phyloP scores from a whole-genome alignment of 2,113 vertebrate genomes.

The Tursiops truncatus region DNA sequence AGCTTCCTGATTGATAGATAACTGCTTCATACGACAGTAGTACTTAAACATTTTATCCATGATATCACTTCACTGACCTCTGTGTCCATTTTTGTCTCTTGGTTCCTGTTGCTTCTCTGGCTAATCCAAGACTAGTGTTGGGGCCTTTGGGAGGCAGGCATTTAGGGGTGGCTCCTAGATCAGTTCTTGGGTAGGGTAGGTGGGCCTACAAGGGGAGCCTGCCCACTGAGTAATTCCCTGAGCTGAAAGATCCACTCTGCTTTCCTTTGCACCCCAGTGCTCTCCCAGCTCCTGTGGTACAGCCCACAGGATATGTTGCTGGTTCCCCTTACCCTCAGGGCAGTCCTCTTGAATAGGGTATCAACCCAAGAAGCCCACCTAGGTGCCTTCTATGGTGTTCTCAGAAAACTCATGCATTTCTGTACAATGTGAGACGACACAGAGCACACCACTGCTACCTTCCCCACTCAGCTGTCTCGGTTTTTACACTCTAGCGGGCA shows the following conservation, averaged over 20 bases:
- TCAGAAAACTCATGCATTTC: background rate
- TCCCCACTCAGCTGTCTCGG: background rate
- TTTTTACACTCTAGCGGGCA: background rate
- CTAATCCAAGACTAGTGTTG: background rate
- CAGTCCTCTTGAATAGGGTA: background rate
- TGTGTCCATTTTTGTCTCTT: background rate
- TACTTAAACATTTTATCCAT: background rate
- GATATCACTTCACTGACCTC: background rate
- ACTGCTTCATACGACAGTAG: background rate
- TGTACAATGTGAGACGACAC: background rate
- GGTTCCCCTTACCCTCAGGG: background rate
- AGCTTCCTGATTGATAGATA: background rate
- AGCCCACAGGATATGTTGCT: background rate
- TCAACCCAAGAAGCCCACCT: background rate
- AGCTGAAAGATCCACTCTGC: background rate
- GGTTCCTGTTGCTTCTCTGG: background rate
- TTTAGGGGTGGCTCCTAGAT: background rate
- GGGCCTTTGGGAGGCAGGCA: background rate
- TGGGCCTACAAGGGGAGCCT: background rate
- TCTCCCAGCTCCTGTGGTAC: background rate
- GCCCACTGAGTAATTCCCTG: background rate
- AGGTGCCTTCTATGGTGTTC: background rate
- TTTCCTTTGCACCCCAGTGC: background rate
- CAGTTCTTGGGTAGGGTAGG: background rate
- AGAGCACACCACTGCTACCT: accelerated